Conservation (phyloP, 1,140 invertebrate genomes). For the Ceratosolen fusciceps region DNA sequence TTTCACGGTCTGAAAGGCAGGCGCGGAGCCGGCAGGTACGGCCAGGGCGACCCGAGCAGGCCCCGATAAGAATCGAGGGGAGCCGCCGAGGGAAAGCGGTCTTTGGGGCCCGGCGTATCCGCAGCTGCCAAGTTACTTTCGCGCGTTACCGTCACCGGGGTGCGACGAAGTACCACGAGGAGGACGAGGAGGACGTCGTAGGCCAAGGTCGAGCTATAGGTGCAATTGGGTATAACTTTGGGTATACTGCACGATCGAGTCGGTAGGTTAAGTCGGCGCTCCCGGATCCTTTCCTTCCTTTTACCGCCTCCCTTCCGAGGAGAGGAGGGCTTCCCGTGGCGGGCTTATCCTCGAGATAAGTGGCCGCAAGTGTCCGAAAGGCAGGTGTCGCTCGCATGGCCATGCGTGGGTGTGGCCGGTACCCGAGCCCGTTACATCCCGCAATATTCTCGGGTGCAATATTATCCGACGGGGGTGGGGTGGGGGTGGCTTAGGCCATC, state of each 20-base stretch:
- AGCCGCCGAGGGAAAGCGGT: neutral
- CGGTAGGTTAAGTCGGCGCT: neutral
- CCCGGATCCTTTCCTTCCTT: neutral
- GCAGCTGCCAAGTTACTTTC: neutral
- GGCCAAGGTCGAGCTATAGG: no score
- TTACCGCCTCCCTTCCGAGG: neutral
- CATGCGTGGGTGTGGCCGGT: neutral
- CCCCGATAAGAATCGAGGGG: neutral
- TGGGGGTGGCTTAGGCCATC: no score
- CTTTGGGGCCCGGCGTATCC: neutral
- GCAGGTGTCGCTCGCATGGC: neutral
- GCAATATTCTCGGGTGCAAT: neutral
- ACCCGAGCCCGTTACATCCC: neutral
- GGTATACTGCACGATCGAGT: no score
- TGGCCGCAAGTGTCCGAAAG: neutral
- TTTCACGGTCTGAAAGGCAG: no score
- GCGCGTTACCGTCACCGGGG: neutral
- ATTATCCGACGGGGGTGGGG: no score
- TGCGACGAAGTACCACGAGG: no score
- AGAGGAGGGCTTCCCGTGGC: neutral
- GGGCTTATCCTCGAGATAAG: neutral
- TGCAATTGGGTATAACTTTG: no score
- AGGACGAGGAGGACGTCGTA: no score
- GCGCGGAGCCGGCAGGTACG: no score
- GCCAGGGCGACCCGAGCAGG: no score